phyloP scores from a whole-genome alignment of 2,113 vertebrate species.

The Cichladusa arquata region DNA sequence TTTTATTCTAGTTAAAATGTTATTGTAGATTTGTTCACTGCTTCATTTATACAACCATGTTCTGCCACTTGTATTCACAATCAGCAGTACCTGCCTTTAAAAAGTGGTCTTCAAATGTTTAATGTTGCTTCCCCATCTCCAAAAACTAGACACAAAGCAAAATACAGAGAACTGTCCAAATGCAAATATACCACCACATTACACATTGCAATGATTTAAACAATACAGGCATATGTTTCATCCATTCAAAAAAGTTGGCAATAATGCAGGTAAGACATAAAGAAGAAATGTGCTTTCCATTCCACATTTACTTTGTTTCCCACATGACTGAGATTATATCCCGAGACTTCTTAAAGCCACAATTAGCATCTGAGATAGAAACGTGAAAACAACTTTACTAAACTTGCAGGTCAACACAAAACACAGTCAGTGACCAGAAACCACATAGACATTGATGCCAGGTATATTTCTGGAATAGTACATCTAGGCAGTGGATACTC shows the following conservation, averaged over 20 bases:
- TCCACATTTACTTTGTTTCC: not conserved
- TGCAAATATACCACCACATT: not conserved
- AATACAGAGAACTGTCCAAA: not conserved
- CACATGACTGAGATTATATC: not conserved
- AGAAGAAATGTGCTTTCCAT: not conserved
- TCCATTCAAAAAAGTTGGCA: not conserved
- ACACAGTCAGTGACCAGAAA: not conserved
- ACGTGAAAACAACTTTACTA: not conserved
- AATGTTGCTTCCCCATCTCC: not conserved
- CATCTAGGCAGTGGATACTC: not conserved
- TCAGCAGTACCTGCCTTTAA: not conserved
- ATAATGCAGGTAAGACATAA: not conserved
- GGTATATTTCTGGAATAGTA: not conserved
- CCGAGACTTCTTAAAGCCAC: not conserved
- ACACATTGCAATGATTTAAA: not conserved
- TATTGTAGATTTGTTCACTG: not conserved
- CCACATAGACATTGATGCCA: not conserved
- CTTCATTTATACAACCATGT: not conserved
- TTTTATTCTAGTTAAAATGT: not conserved
- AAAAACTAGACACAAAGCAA: not conserved
- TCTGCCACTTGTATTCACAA: not conserved
- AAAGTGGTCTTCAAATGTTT: not conserved
- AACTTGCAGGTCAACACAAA: not conserved
- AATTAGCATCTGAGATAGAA: not conserved
- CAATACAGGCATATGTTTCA: not conserved